Percentiles rank a stretch among this genome's conserved stretches.
These are phyloP conservation scores for Pituophis catenifer DNA, from an alignment of 2,113 vertebrate species.

Conservation along the genomic window DNA sequence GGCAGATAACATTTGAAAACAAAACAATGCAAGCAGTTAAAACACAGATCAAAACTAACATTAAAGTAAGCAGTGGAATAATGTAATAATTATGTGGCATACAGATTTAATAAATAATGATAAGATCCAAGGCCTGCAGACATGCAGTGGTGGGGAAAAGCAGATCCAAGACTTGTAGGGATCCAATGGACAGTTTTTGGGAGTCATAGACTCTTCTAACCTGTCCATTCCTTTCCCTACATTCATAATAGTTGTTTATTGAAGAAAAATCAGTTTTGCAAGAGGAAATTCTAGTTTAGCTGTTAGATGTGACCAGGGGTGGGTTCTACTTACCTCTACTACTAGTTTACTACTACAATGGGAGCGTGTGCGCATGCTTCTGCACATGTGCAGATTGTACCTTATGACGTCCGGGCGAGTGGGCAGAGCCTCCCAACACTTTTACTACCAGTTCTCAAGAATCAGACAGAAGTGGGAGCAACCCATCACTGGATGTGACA, in stretches of 20 bases:
- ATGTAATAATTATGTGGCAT: background rate
- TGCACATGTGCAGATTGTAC: too few species aligned
- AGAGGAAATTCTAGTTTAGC: background rate
- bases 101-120: background rate
- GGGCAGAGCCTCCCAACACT: too few species aligned
- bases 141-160: background rate
- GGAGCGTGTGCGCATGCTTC: too few species aligned
- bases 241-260: background rate
- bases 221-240: background rate
- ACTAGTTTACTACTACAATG: too few species aligned
- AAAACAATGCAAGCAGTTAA: background rate
- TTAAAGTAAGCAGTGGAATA: background rate
- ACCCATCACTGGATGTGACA: background rate
- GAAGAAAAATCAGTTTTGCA: background rate
- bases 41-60: background rate
- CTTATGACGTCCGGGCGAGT: too few species aligned
- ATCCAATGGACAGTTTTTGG: background rate
- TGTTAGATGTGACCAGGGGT: background rate
- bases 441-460: too few species aligned
- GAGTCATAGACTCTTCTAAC: background rate
- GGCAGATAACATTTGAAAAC: background rate
- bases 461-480: too few species aligned
- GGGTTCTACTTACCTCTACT: too few species aligned
- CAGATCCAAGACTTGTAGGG: background rate
- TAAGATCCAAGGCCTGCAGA: background rate